Base-by-base conservation (phyloP, 92 coral and sea anemone genomes). In the Zoanthus sansibaricus region DNA sequence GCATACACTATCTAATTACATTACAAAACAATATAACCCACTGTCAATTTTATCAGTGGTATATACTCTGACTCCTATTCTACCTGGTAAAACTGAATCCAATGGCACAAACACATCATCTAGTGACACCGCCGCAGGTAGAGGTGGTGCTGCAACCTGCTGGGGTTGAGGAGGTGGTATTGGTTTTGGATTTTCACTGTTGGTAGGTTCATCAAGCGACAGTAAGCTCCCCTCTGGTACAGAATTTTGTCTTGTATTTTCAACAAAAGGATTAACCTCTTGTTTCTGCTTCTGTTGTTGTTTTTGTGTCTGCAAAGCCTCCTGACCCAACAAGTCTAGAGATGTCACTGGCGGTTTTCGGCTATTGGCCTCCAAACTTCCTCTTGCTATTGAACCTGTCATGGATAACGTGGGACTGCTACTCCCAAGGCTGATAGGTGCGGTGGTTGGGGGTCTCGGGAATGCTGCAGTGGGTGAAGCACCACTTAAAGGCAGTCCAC, bases 11-110 rank as follows among this genome's bases (percentile, higher is more conserved):
- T 37, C 2, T 25, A 25, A 25, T 25, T 25, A 37, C 42, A 37
- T 37, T 37, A 37, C 42, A 37, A 37, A 37, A 37, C 2, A 2
- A 37, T 0, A 37, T 37, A 37, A 37, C 42, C 42, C 42, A 37
- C 42, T 37, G 42, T 37, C 42, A 37, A 37, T 37, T 4, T 37
- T 37, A 37, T 37, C 42, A 37, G 2, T 37, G 42, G 42, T 37
- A 37, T 37, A 25, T 37, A 37, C 42, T 37, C 42, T 2, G 42
- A 37, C 42, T 37, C 69, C 48, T n/a, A 32, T 6, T 33, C 33
- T 76, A 95, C 98, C 98, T 84, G 99, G 99, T 83, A 89, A 79
- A 9, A 97, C 95, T 4, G 96, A 82, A 90, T 97, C 99, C 89
- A 97, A 83, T 5, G 99, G 98, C 79, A 97, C 95, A 84, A 94